Evolutionary conservation across 2,888 invertebrate genomes (phyloP).

Genomic region (Pammene aurita): DNA sequence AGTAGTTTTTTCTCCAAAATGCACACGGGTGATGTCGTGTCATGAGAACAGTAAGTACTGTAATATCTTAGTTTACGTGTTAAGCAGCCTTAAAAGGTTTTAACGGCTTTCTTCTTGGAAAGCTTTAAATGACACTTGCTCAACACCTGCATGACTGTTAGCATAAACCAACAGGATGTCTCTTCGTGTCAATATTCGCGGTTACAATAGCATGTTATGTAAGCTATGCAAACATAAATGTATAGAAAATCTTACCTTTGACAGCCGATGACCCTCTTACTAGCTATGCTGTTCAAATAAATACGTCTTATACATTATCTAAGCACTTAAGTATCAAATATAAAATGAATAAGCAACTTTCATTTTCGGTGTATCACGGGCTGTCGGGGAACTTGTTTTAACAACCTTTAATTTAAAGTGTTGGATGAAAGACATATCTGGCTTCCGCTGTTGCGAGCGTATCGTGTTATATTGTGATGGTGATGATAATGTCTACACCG

Average conservation of each 20-base stretch:
- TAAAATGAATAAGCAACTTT: constrained; percentile 13
- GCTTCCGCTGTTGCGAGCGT: background rate
- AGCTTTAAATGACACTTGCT: constrained; percentile 62
- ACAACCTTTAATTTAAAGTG: background rate
- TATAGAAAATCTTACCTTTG: constrained; percentile 40
- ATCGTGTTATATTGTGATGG: background rate
- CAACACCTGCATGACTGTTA: constrained; percentile 47
- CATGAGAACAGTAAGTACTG: background rate
- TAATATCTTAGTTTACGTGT: constrained; percentile 38
- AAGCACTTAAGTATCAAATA: background rate
- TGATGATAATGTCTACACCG: background rate
- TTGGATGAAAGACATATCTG: background rate
- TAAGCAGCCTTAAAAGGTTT: constrained; percentile 36
- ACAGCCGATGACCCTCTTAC: constrained; percentile 29
- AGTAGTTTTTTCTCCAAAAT: too few relatives aligned
- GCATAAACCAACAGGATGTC: constrained; percentile 45
- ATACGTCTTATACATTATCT: constrained; percentile 2
- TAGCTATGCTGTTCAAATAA: background rate
- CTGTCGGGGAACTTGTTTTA: constrained; percentile 8
- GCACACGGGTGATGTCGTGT: too few relatives aligned
- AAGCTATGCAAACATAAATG: constrained; percentile 33
- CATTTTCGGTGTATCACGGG: background rate
- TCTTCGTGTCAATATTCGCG: constrained; percentile 49
- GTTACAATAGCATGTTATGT: constrained; percentile 45
- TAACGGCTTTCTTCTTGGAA: constrained; percentile 59